Evolutionary conservation across 2,797 vertebrate species (phyloP), one percentile per base, ranked within the genome.

Genomic region (Myotis myotis): DNA sequence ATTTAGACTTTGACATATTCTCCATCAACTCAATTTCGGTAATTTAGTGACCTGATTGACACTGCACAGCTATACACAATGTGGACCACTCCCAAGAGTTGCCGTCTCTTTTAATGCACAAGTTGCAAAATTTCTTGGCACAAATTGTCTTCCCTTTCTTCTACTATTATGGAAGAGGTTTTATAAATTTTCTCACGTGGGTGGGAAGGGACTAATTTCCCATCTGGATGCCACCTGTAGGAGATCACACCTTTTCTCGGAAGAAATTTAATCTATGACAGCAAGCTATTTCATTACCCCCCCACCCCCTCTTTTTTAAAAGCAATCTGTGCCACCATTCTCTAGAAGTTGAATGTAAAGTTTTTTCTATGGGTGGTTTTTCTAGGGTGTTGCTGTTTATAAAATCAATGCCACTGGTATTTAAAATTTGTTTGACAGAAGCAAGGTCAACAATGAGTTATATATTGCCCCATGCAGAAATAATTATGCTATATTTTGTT

Each of bases 141-240:
- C 74, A 89, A 47, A 91, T 44, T 28, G 8, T 91, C 49, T 49
- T 86, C n/a, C 10, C 19, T 95, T 92, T 89, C 82, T 86, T 86
- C 66, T 90, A 28, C 66, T 90, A 28, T 68, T 92, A 36, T 88
- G 79, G 74, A 88, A 91, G 72, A 64, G 10, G 6, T 92, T 93
- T 93, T 68, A 80, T 38, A 93, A 87, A 93, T 23, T 94, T 92
- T 82, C 25, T 95, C 38, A 33, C 36, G 82, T 88, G 74, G 49
- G 85, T 51, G 66, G 76, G 36, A 84, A 92, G 41, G 57, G 64
- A 87, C 57, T 71, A 64, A 85, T 96, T 94, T 71, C 86, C 93
- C 85, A 93, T 96, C 85, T 96, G 92, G 57, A 53, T 94, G 28
- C 85, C 92, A 96, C 96, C 92, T 97, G 41, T 96, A 92, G 64